These are phyloP conservation scores for Mactromeris polynyma DNA, from an alignment of 2,888 invertebrate species.

Conservation along the genomic window DNA sequence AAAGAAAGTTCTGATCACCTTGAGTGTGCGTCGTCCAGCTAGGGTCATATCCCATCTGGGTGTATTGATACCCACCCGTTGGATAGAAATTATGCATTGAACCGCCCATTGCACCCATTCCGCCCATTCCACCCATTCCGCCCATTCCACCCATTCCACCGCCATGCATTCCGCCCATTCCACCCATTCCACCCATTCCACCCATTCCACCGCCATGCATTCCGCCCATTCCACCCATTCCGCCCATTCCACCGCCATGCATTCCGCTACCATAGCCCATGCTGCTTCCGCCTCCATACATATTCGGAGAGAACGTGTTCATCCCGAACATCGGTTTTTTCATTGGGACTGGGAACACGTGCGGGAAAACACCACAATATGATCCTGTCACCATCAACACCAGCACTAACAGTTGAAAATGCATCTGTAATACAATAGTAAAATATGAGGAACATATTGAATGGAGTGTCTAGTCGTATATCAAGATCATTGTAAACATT, in stretches of 20 bases:
- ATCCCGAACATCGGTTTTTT: neutral
- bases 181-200: too few species aligned
- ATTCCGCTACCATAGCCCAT: neutral
- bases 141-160: too few species aligned
- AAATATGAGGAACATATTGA: too few species aligned
- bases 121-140: neutral
- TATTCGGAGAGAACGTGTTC: neutral
- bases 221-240: too few species aligned
- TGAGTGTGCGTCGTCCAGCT: neutral
- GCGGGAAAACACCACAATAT: neutral
- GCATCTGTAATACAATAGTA: neutral
- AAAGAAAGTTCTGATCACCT: neutral
- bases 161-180: neutral
- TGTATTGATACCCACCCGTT: slow-evolving; percentile 5
- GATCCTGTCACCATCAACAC: neutral
- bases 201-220: neutral
- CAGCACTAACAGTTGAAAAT: neutral
- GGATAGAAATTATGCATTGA: slow-evolving; percentile 12
- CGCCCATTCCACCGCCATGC: neutral
- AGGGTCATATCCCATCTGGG: neutral
- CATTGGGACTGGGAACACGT: neutral
- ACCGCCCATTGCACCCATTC: neutral
- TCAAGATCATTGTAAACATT: too few species aligned
- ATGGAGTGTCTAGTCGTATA: too few species aligned
- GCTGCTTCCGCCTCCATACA: neutral